Evolutionary conservation across 1,140 invertebrate genomes (phyloP).

Genomic region (Adoxophyes honmai): DNA sequence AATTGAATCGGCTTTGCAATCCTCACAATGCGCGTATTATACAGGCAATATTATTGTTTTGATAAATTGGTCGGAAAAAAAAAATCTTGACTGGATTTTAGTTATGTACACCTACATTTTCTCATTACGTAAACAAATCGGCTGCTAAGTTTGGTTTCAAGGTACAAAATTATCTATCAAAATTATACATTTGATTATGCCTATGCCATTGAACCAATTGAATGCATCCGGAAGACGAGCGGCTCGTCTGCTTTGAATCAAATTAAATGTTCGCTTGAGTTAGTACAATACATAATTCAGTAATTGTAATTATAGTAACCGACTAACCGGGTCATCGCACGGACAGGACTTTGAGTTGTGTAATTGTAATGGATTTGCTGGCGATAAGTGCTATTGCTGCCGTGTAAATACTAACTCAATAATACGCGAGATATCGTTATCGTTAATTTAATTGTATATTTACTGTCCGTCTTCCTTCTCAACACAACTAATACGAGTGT

Average conservation of each 20-base stretch:
- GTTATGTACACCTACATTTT: too few species aligned
- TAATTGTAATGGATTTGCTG: constrained; percentile 11
- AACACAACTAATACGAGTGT: too few species aligned
- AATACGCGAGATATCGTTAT: background rate
- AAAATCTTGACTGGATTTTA: too few species aligned
- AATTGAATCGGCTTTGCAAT: background rate
- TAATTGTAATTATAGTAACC: constrained; percentile 1
- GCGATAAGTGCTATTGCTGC: constrained; percentile 1
- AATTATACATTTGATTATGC: too few species aligned
- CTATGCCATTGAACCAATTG: too few species aligned
- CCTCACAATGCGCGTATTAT: background rate
- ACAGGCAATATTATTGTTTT: too few species aligned
- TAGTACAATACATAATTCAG: constrained; percentile 6
- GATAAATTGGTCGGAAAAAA: too few species aligned
- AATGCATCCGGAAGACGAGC: background rate
- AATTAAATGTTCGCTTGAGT: constrained; percentile 6
- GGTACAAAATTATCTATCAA: too few species aligned
- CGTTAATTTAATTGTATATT: too few species aligned
- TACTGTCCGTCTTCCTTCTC: too few species aligned
- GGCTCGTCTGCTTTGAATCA: constrained; percentile 8
- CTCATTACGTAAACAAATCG: too few species aligned
- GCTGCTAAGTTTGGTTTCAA: too few species aligned
- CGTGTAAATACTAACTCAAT: background rate
- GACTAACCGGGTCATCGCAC: background rate
- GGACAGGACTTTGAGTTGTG: constrained; percentile 6